Percentiles rank a stretch among this genome's conserved stretches.
Conservation (phyloP, 2,888 invertebrate genomes). For the Steinernema hermaphroditum region DNA sequence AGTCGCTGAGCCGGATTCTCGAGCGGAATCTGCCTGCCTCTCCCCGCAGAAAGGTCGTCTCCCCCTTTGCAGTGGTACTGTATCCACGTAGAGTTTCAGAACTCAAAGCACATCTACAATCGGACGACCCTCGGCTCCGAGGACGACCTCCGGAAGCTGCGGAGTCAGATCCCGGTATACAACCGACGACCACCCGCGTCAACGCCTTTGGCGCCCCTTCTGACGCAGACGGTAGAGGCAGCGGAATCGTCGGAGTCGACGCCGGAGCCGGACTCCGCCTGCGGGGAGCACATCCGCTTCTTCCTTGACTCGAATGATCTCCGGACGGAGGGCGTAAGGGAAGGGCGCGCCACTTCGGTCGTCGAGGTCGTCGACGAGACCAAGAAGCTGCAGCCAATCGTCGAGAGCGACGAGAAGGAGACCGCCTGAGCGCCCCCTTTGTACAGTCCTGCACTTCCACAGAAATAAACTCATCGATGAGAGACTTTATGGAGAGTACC, state of each 20-base stretch:
- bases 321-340: neutral
- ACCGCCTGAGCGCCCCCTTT: neutral
- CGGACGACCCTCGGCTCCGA: constrained; percentile 11
- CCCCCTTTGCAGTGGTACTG: neutral
- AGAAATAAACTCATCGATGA: too few species aligned
- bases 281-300: constrained; percentile 20
- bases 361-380: constrained; percentile 16
- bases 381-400: neutral
- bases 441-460: too few species aligned
- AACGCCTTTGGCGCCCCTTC: neutral
- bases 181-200: neutral
- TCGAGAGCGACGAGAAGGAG: constrained; percentile 26
- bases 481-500: neutral
- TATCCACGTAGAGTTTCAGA: neutral
- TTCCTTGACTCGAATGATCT: constrained; percentile 3
- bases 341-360: neutral
- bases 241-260: neutral
- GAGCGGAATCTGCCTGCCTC: neutral
- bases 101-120: constrained; percentile 26
- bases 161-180: neutral
- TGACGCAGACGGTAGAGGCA: neutral
- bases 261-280: neutral
- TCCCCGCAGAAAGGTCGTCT: constrained; percentile 10
- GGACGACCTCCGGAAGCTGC: neutral
- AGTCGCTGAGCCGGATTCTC: constrained; percentile 9